phyloP scores from a whole-genome alignment of 2,113 vertebrate genomes.

The Macrotis lagotis region DNA sequence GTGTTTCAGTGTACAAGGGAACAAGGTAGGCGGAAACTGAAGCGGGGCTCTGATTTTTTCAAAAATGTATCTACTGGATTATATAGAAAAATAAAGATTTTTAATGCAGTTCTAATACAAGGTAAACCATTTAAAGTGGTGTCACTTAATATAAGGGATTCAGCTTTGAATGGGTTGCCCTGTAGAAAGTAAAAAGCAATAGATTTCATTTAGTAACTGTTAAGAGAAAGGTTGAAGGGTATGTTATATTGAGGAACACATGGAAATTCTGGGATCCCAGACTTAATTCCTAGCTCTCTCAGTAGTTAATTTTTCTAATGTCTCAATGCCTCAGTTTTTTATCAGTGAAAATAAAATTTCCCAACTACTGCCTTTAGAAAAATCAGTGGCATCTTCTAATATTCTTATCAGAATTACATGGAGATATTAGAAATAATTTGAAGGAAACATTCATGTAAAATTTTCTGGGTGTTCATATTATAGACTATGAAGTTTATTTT shows the following conservation, averaged over 20 bases:
- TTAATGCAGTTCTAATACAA: rapidly evolving
- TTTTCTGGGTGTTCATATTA: not conserved
- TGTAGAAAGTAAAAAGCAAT: not conserved
- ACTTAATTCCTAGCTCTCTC: rapidly evolving
- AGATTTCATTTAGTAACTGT: not conserved
- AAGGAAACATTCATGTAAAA: not conserved
- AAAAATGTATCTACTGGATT: not conserved
- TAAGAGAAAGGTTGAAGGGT: not conserved
- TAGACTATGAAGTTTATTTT: not conserved
- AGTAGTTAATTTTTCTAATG: not conserved
- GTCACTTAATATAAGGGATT: not conserved
- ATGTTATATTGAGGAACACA: not conserved
- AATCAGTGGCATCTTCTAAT: rapidly evolving
- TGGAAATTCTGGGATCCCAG: not conserved
- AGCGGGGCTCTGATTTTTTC: rapidly evolving
- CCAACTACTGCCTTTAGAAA: rapidly evolving
- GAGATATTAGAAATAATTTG: not conserved
- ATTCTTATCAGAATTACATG: not conserved
- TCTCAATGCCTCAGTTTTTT: not conserved
- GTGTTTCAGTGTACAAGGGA: not conserved
- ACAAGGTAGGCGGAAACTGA: not conserved
- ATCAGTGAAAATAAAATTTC: not conserved
- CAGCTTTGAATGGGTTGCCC: not conserved
- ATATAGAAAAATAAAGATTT: not conserved
- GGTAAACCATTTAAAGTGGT: not conserved